Evolutionary conservation across 2,888 invertebrate species (phyloP).

Genomic region (Chorisops tibialis): DNA sequence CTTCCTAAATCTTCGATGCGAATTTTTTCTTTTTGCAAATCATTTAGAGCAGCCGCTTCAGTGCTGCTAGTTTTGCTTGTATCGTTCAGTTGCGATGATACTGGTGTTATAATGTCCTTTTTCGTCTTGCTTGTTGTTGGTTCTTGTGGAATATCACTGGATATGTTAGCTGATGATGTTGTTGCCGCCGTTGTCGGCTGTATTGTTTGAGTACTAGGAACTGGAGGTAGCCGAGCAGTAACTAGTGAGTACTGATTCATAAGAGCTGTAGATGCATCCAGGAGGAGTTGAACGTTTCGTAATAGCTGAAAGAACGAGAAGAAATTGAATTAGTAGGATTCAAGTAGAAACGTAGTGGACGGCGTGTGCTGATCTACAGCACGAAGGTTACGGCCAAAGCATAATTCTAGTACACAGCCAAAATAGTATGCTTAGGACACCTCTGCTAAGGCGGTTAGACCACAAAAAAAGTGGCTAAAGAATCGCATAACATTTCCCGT

Average conservation of each 20-base stretch:
- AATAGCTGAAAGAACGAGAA: constrained; percentile 59
- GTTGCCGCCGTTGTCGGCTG: constrained; percentile 30
- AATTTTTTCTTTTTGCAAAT: constrained; percentile 36
- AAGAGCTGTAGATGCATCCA: constrained; percentile 90
- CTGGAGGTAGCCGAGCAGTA: constrained; percentile 58
- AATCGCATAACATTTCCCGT: no score
- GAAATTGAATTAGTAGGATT: no score
- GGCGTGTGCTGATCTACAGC: no score
- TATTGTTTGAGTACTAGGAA: constrained; percentile 45
- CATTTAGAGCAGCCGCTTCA: neutral
- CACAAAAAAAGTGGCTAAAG: no score
- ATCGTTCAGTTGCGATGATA: neutral
- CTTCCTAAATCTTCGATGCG: constrained; percentile 50
- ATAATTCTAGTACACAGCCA: no score
- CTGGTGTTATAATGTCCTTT: constrained; percentile 12
- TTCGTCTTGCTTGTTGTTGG: constrained; percentile 31
- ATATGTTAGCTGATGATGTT: constrained; percentile 27
- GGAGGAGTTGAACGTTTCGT: constrained; percentile 79
- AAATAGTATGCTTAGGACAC: no score
- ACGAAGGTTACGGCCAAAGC: no score
- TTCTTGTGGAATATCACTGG: neutral
- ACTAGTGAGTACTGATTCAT: constrained; percentile 89
- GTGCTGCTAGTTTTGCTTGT: neutral
- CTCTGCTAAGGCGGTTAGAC: no score
- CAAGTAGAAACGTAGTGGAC: no score